These are phyloP conservation scores for Haliaeetus leucogaster DNA, from an alignment of 2,113 vertebrate species.

Conservation along the genomic window DNA sequence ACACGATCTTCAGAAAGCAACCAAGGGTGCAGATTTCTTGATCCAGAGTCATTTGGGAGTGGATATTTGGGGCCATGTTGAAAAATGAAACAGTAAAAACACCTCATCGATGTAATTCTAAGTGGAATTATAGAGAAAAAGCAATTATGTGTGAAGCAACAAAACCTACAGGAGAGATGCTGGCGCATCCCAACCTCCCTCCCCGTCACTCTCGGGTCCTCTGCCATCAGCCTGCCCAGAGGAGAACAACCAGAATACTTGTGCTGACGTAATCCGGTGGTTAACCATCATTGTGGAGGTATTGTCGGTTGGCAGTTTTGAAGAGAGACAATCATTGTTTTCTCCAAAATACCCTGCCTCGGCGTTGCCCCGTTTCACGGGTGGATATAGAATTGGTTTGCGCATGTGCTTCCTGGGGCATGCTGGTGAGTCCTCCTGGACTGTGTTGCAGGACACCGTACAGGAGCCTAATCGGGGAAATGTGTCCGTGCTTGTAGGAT, in stretches of 20 bases:
- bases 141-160: not conserved
- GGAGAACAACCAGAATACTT: not conserved
- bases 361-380: not conserved
- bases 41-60: not conserved
- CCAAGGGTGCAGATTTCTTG: not conserved
- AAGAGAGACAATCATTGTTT: not conserved
- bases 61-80: not conserved
- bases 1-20: constrained; percentile 11
- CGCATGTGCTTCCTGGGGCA: not conserved
- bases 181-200: not conserved
- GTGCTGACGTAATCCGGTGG: not conserved
- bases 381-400: too few relatives aligned
- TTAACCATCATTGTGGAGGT: not conserved
- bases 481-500: not conserved
- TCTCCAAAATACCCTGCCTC: not conserved
- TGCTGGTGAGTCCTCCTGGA: not conserved
- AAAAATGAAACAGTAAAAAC: not conserved
- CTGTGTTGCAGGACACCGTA: accelerated
- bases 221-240: not conserved
- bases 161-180: not conserved
- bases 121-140: not conserved
- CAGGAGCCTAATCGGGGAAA: not conserved
- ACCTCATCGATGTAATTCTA: not conserved
- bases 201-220: not conserved
- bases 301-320: not conserved